Evolutionary conservation across 2,113 vertebrate genomes (phyloP).

Genomic region (Thermophis baileyi): DNA sequence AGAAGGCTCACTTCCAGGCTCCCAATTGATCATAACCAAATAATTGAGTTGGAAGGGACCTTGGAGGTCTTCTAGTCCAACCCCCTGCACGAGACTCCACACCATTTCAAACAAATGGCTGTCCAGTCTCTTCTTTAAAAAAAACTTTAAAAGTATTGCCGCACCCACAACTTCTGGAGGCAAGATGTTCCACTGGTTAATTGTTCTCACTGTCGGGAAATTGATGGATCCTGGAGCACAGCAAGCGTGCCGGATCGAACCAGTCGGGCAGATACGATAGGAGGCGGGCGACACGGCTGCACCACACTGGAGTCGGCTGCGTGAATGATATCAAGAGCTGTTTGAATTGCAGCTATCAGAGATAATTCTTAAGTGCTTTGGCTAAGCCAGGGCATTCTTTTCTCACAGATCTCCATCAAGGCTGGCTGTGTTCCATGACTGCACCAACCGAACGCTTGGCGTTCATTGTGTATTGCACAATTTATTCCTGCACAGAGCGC

Average conservation of each 20-base stretch:
- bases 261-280: not conserved
- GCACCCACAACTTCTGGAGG: not conserved
- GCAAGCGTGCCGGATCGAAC: not conserved
- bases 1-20: not conserved
- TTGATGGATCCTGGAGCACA: not conserved
- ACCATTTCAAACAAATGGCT: not conserved
- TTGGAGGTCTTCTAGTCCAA: not conserved
- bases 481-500: not conserved
- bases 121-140: not conserved
- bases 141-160: too few species aligned
- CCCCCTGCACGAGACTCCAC: not conserved
- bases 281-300: not conserved
- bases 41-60: not conserved
- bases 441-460: not conserved
- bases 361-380: not conserved
- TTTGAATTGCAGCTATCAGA: not conserved
- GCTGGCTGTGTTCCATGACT: not conserved
- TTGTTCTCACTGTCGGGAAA: not conserved
- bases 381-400: not conserved
- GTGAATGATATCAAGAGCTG: not conserved
- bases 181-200: not conserved
- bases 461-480: not conserved
- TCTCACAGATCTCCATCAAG: not conserved
- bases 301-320: not conserved
- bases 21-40: not conserved